Conservation (phyloP, 2,113 vertebrate genomes). For the Xenus cinereus region DNA sequence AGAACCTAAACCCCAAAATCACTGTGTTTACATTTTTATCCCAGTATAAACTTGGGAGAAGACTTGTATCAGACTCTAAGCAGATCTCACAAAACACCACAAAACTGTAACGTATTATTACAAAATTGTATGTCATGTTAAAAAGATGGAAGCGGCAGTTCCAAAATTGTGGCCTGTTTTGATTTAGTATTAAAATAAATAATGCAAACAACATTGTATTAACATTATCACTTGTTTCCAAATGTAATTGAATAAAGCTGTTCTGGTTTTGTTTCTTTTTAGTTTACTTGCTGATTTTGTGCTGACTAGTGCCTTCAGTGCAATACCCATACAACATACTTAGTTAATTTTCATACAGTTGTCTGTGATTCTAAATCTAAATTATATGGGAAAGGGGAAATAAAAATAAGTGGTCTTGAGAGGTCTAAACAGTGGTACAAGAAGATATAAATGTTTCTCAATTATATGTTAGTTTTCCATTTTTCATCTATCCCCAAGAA, state of each 20-base stretch:
- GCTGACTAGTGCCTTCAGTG: neutral
- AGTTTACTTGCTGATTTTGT: neutral
- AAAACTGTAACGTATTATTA: neutral
- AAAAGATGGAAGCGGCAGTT: neutral
- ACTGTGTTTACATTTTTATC: neutral
- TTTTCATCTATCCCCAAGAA: neutral
- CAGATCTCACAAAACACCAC: neutral
- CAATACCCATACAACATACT: neutral
- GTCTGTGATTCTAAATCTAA: neutral
- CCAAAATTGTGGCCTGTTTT: neutral
- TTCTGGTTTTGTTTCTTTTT: neutral
- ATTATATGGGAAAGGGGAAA: neutral
- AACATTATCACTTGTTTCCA: neutral
- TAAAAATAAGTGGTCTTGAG: neutral
- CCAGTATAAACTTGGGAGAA: neutral
- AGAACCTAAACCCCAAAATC: neutral
- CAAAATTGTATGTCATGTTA: neutral
- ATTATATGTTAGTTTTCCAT: neutral
- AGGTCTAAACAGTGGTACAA: neutral
- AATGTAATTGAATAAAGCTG: neutral
- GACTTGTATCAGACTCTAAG: neutral
- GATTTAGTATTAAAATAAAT: neutral
- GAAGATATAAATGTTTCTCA: neutral
- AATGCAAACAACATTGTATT: neutral
- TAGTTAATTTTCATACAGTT: neutral